Evolutionary conservation across 2,888 invertebrate species (phyloP).

Genomic region (Cheilosia vernalis): DNA sequence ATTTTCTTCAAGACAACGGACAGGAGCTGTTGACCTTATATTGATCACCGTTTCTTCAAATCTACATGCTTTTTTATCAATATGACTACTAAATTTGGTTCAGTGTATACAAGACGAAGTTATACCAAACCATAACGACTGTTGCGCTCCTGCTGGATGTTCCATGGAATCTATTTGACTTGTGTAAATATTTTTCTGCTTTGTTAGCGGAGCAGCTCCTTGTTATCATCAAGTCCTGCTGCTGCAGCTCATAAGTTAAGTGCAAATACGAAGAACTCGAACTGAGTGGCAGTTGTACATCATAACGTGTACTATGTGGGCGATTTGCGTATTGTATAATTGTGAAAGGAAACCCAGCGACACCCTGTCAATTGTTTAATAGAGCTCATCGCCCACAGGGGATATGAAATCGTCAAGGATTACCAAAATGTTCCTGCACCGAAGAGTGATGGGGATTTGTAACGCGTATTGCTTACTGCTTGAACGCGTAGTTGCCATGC

Average conservation of each 20-base stretch:
- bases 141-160: constrained; percentile 57
- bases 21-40: too few species aligned
- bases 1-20: too few species aligned
- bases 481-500: constrained; percentile 30
- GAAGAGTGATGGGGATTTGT: constrained; percentile 42
- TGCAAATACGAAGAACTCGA: constrained; percentile 22
- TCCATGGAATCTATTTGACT: constrained; percentile 47
- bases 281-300: not conserved
- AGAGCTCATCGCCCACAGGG: not conserved
- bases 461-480: constrained; percentile 39
- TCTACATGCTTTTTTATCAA: too few species aligned
- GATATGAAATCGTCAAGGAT: not conserved
- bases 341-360: constrained; percentile 18
- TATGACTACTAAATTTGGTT: too few species aligned
- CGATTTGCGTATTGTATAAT: constrained; percentile 42
- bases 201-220: constrained; percentile 3
- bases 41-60: too few species aligned
- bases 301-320: not conserved
- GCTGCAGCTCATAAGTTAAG: not conserved
- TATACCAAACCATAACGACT: constrained; percentile 29
- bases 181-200: constrained; percentile 40
- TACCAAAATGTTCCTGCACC: not conserved
- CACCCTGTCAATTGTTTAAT: constrained; percentile 48
- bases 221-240: constrained; percentile 4
- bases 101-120: constrained; percentile 2